A percentile compares a stretch with the other conserved stretches of the same genome.
Evolutionary conservation across 1,140 invertebrate genomes (phyloP).

Genomic region (Dinoponera quadriceps): DNA sequence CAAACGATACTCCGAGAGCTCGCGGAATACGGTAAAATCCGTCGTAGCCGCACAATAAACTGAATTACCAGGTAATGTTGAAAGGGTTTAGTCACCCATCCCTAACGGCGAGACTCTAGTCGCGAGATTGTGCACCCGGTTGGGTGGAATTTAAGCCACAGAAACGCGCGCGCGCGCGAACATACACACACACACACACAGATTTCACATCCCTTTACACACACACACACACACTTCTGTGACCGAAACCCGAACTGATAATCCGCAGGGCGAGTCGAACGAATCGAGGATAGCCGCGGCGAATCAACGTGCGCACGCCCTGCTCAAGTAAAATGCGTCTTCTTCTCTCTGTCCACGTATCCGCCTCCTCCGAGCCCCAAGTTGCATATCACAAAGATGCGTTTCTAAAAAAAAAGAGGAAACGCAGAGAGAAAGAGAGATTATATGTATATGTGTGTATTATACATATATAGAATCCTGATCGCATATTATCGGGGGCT

Average conservation of each 20-base stretch:
- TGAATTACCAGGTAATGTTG: not conserved
- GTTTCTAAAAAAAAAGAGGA: conserved; percentile 20
- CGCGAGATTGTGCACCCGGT: conserved; percentile 30
- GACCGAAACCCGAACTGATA: conserved; percentile 70
- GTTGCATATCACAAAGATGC: conserved; percentile 41
- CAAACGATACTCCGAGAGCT: too few relatives aligned
- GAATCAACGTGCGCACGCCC: conserved; percentile 93
- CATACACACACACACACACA: not conserved
- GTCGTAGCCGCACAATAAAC: too few relatives aligned
- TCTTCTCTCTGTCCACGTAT: conserved; percentile 66
- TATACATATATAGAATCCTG: conserved; percentile 36
- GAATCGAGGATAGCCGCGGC: conserved; percentile 93
- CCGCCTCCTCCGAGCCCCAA: conserved; percentile 77
- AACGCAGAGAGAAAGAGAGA: not conserved
- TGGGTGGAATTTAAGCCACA: not conserved
- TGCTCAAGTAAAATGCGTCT: conserved; percentile 90
- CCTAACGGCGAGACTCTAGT: not conserved
- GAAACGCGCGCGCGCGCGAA: too few relatives aligned
- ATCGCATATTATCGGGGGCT: conserved; percentile 1
- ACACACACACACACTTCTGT: conserved; percentile 45
- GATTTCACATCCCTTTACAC: not conserved
- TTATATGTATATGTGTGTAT: conserved; percentile 36
- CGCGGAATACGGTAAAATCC: too few relatives aligned
- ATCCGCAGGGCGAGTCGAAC: conserved; percentile 85
- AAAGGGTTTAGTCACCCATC: not conserved